phyloP scores from a whole-genome alignment of 2,888 invertebrate genomes.

The Noctua pronuba region DNA sequence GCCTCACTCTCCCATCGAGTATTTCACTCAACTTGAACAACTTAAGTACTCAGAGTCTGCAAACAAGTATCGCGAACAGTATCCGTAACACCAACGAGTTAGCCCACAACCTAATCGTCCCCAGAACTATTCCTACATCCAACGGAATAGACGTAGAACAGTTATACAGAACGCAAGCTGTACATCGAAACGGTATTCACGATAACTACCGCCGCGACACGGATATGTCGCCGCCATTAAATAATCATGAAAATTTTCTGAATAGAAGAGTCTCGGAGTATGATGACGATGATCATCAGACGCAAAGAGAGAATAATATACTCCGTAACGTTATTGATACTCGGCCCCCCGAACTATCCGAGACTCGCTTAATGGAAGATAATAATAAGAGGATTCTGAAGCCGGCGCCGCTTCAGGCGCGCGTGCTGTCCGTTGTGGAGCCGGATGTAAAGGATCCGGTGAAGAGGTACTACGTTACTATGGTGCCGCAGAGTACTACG shows the following conservation, averaged over 20 bases:
- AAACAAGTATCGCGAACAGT: slow-evolving; percentile 79
- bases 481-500: slow-evolving; percentile 82
- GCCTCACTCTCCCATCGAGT: slow-evolving; percentile 78
- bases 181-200: slow-evolving; percentile 84
- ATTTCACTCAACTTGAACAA: slow-evolving; percentile 82
- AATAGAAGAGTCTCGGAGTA: slow-evolving; percentile 85
- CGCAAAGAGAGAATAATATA: slow-evolving; percentile 77
- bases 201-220: slow-evolving; percentile 80
- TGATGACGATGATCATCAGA: slow-evolving; percentile 82
- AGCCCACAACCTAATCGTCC: slow-evolving; percentile 85
- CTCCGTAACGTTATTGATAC: slow-evolving; percentile 76
- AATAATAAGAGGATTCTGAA: slow-evolving; percentile 83
- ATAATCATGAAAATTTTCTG: slow-evolving; percentile 83
- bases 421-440: slow-evolving; percentile 83
- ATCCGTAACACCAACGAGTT: slow-evolving; percentile 80
- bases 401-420: slow-evolving; percentile 85
- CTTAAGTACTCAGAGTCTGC: slow-evolving; percentile 70
- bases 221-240: slow-evolving; percentile 79
- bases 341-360: slow-evolving; percentile 80
- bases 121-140: slow-evolving; percentile 76
- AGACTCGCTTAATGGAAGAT: slow-evolving; percentile 81
- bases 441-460: slow-evolving; percentile 81
- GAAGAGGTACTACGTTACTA: slow-evolving; percentile 82
- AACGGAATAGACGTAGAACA: slow-evolving; percentile 86
- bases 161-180: slow-evolving; percentile 72